These are phyloP conservation scores for Chanos chanos DNA, from an alignment of 2,797 vertebrate species.

Conservation along the genomic window DNA sequence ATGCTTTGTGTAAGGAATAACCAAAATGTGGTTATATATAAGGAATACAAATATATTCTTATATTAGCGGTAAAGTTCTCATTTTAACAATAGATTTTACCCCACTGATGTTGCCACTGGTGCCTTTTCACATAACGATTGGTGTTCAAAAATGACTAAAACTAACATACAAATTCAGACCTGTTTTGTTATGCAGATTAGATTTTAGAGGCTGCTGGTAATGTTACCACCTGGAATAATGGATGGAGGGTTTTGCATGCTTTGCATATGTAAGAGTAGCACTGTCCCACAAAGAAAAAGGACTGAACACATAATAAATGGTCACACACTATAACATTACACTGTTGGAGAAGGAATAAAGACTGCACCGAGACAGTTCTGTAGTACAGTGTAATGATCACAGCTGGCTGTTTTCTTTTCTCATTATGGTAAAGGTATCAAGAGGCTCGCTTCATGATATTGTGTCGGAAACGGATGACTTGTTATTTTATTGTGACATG, in stretches of 20 bases:
- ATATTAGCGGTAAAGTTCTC: too few species aligned
- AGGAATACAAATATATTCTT: too few species aligned
- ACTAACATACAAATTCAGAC: background rate
- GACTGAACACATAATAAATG: slow-evolving; percentile 37
- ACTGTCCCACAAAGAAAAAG: slow-evolving; percentile 27
- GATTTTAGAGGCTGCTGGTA: slow-evolving; percentile 1
- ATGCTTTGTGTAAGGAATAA: too few species aligned
- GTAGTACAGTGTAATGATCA: slow-evolving; percentile 38
- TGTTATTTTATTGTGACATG: slow-evolving; percentile 46
- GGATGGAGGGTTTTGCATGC: slow-evolving; percentile 9
- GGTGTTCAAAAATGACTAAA: background rate
- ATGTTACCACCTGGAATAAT: slow-evolving; percentile 19
- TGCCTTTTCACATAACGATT: background rate
- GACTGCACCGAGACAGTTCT: slow-evolving; percentile 30
- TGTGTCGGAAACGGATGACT: slow-evolving; percentile 40
- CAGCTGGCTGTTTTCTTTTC: slow-evolving; percentile 43
- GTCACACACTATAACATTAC: slow-evolving; percentile 13
- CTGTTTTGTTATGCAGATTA: slow-evolving; percentile 18
- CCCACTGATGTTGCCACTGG: background rate
- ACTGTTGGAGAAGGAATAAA: slow-evolving; percentile 13
- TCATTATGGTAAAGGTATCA: slow-evolving; percentile 45
- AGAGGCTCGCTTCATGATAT: slow-evolving; percentile 38
- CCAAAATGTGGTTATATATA: too few species aligned
- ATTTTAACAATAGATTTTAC: too few species aligned
- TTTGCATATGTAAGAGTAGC: slow-evolving; percentile 38